Base-by-base conservation (phyloP, 2,888 invertebrate genomes). In the Tetragnatha montana region DNA sequence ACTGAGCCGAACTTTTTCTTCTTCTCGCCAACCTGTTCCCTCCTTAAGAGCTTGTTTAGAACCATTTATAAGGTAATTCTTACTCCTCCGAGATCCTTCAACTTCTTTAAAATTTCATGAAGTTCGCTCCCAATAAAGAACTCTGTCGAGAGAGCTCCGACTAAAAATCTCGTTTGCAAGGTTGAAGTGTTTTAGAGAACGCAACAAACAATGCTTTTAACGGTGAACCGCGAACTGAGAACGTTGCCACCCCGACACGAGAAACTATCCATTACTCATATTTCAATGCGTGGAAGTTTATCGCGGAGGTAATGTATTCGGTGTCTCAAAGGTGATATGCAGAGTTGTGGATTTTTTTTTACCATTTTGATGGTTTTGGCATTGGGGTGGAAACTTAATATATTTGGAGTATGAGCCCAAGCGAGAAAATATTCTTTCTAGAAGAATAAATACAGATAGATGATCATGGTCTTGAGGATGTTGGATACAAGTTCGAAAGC, bases 41-140 rank as follows among this genome's bases (percentile, higher is more conserved):
- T 17, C 60, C 14, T 60, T 17, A 60, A 60, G 60, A 60, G 60
- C 60, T 60, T 60, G 60, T 60, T 60, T 60, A 17, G 60, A 60
- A 60, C 60, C 60, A 60, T 60, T 60, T 60, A 60, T 60, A 60
- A 60, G 60, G 60, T 60, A 60, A 60, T 60, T 60, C 60, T 60
- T 60, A 17, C 60, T 60, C 60, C 60, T 12, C 60, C 60, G 60
- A 60, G 60, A 35, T 60, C 60, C 60, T 60, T 12, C 12, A 60
- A 60, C 60, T 60, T 60, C 60, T 60, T 60, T 60, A 60, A 60
- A 60, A 60, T 60, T 60, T 60, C 60, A 60, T 8, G 60, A 60
- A 60, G 60, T 60, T 60, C 17, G 14, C 17, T 7, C 17, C 14
- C 60, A 17, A 60, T 60, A 60, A 60, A 60, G 60, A 17, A 60